These are phyloP conservation scores for Tillus elongatus DNA, from an alignment of 2,888 invertebrate species.

Conservation along the genomic window DNA sequence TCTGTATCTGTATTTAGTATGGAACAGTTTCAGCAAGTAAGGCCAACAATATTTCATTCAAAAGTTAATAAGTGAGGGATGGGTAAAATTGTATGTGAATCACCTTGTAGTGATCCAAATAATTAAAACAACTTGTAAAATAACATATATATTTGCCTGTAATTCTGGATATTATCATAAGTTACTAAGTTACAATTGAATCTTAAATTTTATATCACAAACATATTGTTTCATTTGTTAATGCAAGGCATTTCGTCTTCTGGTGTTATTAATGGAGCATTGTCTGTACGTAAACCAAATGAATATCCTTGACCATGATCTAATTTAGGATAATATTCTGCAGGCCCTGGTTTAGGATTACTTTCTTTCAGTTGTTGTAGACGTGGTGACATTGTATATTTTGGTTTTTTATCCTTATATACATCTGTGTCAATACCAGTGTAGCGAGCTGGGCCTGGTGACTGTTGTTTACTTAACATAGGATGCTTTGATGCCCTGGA, in stretches of 20 bases:
- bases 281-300: constrained; percentile 53
- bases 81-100: too few relatives aligned
- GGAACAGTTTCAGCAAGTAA: too few relatives aligned
- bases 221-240: too few relatives aligned
- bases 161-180: too few relatives aligned
- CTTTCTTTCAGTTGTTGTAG: constrained; percentile 20
- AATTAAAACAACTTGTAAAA: too few relatives aligned
- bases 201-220: too few relatives aligned
- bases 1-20: too few relatives aligned
- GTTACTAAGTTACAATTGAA: too few relatives aligned
- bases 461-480: constrained; percentile 14
- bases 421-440: constrained; percentile 26
- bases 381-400: constrained; percentile 31
- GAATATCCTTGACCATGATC: constrained; percentile 43
- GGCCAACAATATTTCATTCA: too few relatives aligned
- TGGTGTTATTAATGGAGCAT: constrained; percentile 50
- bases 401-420: constrained; percentile 32
- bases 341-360: constrained; percentile 23
- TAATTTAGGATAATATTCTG: constrained; percentile 31
- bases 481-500: constrained; percentile 13
- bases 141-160: too few relatives aligned
- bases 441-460: constrained; percentile 45
- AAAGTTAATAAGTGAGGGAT: too few relatives aligned
- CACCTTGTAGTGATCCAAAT: too few relatives aligned
- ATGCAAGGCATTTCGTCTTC: constrained; percentile 50